Evolutionary conservation across 2,888 invertebrate genomes (phyloP), one percentile per base, ranked within the genome.

Genomic region (Lomographa bimaculata): DNA sequence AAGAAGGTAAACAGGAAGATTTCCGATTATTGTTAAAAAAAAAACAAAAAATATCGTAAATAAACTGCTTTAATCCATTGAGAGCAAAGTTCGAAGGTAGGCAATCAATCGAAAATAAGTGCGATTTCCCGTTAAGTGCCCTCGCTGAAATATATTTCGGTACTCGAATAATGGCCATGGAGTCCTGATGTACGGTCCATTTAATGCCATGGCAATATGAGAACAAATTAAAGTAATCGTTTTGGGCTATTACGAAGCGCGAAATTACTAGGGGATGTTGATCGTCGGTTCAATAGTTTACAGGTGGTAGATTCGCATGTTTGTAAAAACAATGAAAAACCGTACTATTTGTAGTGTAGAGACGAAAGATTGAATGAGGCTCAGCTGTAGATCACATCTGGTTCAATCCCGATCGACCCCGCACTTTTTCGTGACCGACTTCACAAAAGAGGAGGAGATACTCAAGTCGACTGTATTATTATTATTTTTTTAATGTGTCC

Each of bases 101-200:
- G 25, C 37, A 40, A 43, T 44, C 42, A 50, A 49, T 49, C 35
- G 43, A 43, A 35, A 46, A 40, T 29, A 32, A 50, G 44, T 44
- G 27, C 35, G 23, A 27, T 45, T 43, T 34, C 37, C 25, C 34
- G 51, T 50, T 40, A 46, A 46, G 38, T 46, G 44, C 41, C 40
- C 20, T 16, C 46, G 44, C 32, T 43, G 38, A 50, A 46, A 49
- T 45, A 46, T 42, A 46, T 50, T 34, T 46, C 41, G 29, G 27
- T 40, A 37, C 33, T 24, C 26, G 34, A 44, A 39, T 71, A 71
- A 73, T 73, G 64, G 62, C 50, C 35, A 58, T 57, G 61, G 68
- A 69, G 60, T 58, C 53, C 54, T 64, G 57, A 62, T 50, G 49
- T 54, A 63, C 65, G 71, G 62, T 56, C 75, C 73, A 79, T 76